A percentile compares a stretch with the other conserved stretches of the same genome.
Evolutionary conservation across 2,113 vertebrate species (phyloP).

Genomic region (Odobenus rosmarus): DNA sequence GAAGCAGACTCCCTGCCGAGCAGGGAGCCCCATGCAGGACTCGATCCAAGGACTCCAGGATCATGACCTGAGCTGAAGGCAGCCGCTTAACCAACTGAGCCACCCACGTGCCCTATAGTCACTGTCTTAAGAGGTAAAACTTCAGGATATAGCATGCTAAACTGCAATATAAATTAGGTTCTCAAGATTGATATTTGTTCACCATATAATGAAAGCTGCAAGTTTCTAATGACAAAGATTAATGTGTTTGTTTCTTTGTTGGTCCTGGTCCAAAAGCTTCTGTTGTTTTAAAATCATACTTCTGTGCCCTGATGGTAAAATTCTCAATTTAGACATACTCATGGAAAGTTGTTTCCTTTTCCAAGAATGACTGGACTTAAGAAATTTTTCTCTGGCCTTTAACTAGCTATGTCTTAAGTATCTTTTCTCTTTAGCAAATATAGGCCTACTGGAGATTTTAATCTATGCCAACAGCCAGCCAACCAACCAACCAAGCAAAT

Average conservation of each 20-base stretch:
- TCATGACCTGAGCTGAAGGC: too few relatives aligned
- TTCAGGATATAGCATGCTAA: background rate
- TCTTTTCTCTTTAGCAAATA: background rate
- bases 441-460: constrained; percentile 37
- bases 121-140: background rate
- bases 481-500: background rate
- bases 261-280: constrained; percentile 25
- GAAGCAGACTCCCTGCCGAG: too few relatives aligned
- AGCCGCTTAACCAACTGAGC: too few relatives aligned
- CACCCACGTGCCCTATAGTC: background rate
- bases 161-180: constrained; percentile 31
- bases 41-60: too few relatives aligned
- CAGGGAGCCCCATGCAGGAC: too few relatives aligned
- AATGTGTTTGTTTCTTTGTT: constrained; percentile 2
- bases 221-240: constrained; percentile 19
- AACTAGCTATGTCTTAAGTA: constrained; percentile 32
- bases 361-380: background rate
- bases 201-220: background rate
- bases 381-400: constrained; percentile 40
- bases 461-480: background rate
- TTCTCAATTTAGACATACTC: constrained; percentile 48
- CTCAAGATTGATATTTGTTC: constrained; percentile 34
- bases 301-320: background rate
- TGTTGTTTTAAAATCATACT: constrained; percentile 44
- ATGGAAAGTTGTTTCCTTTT: constrained; percentile 33